Conservation (phyloP, 1,140 invertebrate species). For the Condylostylus longicornis region DNA sequence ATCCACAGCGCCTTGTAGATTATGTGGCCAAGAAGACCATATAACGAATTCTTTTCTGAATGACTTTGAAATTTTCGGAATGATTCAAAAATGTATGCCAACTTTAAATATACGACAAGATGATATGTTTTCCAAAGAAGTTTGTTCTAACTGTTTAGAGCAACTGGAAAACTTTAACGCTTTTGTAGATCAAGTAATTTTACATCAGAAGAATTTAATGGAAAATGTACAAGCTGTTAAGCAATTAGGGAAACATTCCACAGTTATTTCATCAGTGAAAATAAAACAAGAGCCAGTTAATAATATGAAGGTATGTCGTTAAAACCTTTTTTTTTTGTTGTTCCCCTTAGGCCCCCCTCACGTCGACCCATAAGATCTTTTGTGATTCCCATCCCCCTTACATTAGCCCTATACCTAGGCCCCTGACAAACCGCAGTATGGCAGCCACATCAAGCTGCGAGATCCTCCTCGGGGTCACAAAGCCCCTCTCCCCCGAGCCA, state of each 20-base stretch:
- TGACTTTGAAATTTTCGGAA: conserved; percentile 24
- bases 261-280: conserved; percentile 8
- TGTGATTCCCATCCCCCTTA: no score
- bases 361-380: no score
- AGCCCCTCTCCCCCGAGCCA: no score
- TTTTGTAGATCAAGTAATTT: conserved; percentile 25
- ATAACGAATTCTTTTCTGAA: conserved; percentile 21
- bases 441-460: no score
- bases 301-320: neutral
- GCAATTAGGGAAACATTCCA: no score
- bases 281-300: conserved; percentile 25
- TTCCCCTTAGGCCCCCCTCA: no score
- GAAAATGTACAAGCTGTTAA: conserved; percentile 3
- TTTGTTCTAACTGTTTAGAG: conserved; percentile 19
- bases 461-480: no score
- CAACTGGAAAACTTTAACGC: conserved; percentile 18
- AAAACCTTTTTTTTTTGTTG: neutral
- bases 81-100: conserved; percentile 29
- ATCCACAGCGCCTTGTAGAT: no score
- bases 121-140: conserved; percentile 23
- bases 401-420: no score
- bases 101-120: conserved; percentile 27
- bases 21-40: no score
- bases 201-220: conserved; percentile 20
- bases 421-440: no score